These are phyloP conservation scores for Perithous albicinctus DNA, from an alignment of 2,888 invertebrate genomes.

Conservation along the genomic window DNA sequence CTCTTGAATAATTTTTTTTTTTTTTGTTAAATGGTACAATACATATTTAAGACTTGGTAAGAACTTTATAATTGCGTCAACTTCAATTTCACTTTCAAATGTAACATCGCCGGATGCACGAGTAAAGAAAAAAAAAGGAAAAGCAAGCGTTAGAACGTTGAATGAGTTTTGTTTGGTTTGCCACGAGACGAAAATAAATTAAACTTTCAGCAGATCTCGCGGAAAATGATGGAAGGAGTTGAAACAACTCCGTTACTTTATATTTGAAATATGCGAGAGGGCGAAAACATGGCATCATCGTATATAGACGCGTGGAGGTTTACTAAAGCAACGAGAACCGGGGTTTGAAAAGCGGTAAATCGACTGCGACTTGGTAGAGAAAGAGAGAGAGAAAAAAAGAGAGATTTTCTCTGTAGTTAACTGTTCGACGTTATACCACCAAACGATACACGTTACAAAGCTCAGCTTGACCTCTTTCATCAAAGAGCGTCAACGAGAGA, in stretches of 20 bases:
- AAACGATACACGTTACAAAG: background rate
- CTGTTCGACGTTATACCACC: background rate
- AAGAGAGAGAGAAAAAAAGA: no score
- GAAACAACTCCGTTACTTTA: background rate
- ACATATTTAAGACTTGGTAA: background rate
- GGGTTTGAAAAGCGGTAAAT: constrained; percentile 8
- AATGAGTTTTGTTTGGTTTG: background rate
- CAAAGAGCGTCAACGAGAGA: constrained; percentile 4
- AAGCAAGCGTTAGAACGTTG: no score
- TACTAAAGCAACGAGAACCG: background rate
- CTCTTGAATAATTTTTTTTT: no score
- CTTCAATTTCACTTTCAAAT: background rate
- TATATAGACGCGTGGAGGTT: no score
- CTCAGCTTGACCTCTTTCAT: constrained; percentile 15
- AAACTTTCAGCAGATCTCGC: background rate
- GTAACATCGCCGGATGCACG: background rate
- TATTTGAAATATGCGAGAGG: constrained; percentile 1
- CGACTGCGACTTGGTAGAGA: background rate
- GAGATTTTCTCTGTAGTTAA: constrained; percentile 8
- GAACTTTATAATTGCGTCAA: background rate
- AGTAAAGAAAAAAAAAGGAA: background rate
- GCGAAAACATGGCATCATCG: background rate
- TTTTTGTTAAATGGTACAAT: background rate
- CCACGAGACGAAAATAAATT: background rate
- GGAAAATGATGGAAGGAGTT: constrained; percentile 3